These are phyloP conservation scores for Daboia siamensis DNA, from an alignment of 2,113 vertebrate genomes.

Conservation along the genomic window DNA sequence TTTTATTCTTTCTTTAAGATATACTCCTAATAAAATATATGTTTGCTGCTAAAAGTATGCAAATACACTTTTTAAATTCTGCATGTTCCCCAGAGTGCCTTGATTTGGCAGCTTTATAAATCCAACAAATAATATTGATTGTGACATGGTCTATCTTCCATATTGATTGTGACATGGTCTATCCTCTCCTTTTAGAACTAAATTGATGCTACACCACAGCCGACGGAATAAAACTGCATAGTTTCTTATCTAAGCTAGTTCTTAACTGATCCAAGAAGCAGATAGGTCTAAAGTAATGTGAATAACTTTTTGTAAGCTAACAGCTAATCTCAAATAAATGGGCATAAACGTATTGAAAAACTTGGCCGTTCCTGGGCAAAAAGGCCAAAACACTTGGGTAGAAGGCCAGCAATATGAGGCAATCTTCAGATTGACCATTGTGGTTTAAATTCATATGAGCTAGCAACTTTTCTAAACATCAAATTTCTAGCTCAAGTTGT, in stretches of 20 bases:
- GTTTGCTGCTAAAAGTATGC: not conserved
- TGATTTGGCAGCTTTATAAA: not conserved
- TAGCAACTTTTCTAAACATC: not conserved
- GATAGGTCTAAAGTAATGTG: not conserved
- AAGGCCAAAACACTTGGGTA: not conserved
- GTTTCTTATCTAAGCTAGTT: not conserved
- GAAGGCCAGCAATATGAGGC: not conserved
- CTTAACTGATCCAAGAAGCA: not conserved
- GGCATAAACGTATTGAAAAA: not conserved
- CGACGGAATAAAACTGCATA: not conserved
- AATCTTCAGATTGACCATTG: not conserved
- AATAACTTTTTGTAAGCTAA: not conserved
- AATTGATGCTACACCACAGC: not conserved
- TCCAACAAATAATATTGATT: not conserved
- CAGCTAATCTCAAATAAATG: not conserved
- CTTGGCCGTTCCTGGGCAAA: not conserved
- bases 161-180: not conserved
- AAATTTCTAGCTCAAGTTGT: not conserved
- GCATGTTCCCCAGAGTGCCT: not conserved
- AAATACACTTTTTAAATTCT: not conserved
- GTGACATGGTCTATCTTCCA: not conserved
- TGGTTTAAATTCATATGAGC: not conserved
- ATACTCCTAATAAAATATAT: not conserved
- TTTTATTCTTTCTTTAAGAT: not conserved
- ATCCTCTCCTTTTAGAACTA: not conserved